Evolutionary conservation across 1,140 invertebrate species (phyloP).

Genomic region (Drosophila simulans): DNA sequence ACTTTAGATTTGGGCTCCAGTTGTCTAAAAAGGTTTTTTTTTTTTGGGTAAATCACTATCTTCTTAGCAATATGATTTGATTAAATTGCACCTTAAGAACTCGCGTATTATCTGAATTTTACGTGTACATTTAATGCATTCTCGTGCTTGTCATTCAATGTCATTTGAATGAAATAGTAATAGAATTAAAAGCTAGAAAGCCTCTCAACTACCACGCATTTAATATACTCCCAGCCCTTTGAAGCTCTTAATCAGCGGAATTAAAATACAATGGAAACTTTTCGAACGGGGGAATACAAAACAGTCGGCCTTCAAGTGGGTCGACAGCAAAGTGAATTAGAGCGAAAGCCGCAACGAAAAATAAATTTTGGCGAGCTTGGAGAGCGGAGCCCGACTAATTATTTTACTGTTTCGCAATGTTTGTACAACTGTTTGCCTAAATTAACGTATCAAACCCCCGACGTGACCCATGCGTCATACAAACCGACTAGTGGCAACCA

Average conservation of each 20-base stretch:
- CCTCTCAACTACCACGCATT: not conserved
- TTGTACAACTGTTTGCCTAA: constrained; percentile 58
- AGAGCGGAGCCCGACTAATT: constrained; percentile 30
- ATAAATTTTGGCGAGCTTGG: constrained; percentile 13
- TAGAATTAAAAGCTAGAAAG: not conserved
- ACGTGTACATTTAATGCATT: no score
- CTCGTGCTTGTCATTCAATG: no score
- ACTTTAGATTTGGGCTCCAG: no score
- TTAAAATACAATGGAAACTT: not conserved
- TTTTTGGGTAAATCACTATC: no score
- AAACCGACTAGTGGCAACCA: not conserved
- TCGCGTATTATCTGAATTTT: no score
- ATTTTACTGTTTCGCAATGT: constrained; percentile 53
- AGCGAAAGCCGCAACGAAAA: constrained; percentile 16
- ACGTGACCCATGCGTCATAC: constrained; percentile 1
- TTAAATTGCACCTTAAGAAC: no score
- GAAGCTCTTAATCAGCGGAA: not conserved
- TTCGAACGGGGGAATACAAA: not conserved
- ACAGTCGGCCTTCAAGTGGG: constrained; percentile 18
- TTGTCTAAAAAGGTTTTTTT: no score
- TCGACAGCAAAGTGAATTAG: not conserved
- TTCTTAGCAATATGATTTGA: no score
- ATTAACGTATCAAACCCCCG: constrained; percentile 7
- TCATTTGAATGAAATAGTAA: no score
- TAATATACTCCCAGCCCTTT: not conserved